Percentiles rank a stretch among this genome's conserved stretches.
Evolutionary conservation across 2,888 invertebrate species (phyloP).

Genomic region (Tetropium fuscum): DNA sequence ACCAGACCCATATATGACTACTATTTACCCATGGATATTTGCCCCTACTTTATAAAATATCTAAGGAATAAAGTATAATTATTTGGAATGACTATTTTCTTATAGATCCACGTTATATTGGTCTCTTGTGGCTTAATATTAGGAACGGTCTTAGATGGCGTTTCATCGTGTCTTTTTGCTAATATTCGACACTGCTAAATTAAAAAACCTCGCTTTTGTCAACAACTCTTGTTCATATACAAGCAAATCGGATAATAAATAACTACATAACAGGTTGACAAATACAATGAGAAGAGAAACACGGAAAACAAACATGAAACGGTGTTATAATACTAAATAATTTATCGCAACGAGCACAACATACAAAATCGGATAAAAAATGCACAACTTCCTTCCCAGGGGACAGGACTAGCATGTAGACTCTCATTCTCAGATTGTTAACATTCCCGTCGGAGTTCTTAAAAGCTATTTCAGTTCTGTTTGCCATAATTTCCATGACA

Average conservation of each 20-base stretch:
- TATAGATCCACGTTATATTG: slow-evolving; percentile 26
- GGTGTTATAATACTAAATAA: slow-evolving; percentile 17
- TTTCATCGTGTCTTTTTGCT: slow-evolving; percentile 29
- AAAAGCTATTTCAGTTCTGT: slow-evolving; percentile 13
- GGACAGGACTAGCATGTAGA: slow-evolving; percentile 35
- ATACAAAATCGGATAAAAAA: slow-evolving; percentile 15
- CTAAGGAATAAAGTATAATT: slow-evolving; percentile 23
- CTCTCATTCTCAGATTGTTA: slow-evolving; percentile 44
- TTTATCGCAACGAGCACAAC: slow-evolving; percentile 20
- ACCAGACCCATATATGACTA: slow-evolving; percentile 8
- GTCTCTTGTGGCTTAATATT: slow-evolving; percentile 24
- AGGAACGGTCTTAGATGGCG: slow-evolving; percentile 22
- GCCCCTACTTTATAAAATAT: slow-evolving; percentile 24
- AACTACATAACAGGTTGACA: slow-evolving; percentile 25
- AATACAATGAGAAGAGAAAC: slow-evolving; percentile 21
- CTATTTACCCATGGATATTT: slow-evolving; percentile 6
- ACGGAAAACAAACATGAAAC: slow-evolving; percentile 15
- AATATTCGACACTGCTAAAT: slow-evolving; percentile 35
- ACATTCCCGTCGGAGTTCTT: slow-evolving; percentile 23
- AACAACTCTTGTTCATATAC: slow-evolving; percentile 14
- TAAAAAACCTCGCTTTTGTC: slow-evolving; percentile 24
- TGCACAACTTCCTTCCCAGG: slow-evolving; percentile 19
- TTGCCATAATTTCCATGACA: slow-evolving; percentile 9
- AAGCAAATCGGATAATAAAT: slow-evolving; percentile 19
- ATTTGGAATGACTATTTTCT: slow-evolving; percentile 35